Evolutionary conservation across 2,113 vertebrate species (phyloP).

Genomic region (Python bivittatus): DNA sequence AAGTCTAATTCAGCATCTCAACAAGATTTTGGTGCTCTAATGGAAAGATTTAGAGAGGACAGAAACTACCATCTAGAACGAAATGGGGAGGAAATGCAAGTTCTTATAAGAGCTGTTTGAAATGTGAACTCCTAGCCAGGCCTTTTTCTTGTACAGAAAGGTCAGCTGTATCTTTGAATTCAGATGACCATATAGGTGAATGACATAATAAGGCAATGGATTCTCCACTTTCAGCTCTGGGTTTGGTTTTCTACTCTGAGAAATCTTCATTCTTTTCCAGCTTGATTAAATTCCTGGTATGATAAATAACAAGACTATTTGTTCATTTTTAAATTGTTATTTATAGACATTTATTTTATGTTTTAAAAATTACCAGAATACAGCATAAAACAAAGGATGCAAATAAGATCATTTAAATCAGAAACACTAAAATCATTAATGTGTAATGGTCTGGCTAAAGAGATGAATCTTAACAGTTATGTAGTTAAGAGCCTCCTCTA

Average conservation of each 20-base stretch:
- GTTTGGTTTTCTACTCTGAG: background rate
- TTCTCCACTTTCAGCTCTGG: background rate
- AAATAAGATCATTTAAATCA: too few species aligned
- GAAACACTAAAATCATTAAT: too few species aligned
- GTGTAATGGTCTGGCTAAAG: too few species aligned
- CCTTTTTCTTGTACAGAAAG: background rate
- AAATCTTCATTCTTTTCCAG: background rate
- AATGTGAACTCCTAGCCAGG: background rate
- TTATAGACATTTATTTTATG: too few species aligned
- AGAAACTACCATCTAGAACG: slow-evolving; percentile 15
- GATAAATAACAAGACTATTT: background rate
- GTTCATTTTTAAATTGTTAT: too few species aligned
- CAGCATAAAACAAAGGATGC: too few species aligned
- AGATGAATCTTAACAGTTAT: too few species aligned
- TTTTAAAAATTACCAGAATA: too few species aligned
- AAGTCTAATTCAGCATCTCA: slow-evolving; percentile 62
- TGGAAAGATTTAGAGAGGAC: slow-evolving; percentile 35
- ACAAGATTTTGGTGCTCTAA: slow-evolving; percentile 37
- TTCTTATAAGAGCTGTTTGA: too few species aligned
- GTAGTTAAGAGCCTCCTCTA: too few species aligned
- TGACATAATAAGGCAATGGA: background rate
- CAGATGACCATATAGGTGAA: too few species aligned
- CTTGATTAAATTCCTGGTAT: background rate
- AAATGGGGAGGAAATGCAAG: background rate
- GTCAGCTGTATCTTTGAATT: background rate